Conservation (phyloP, 2,888 invertebrate species). For the Agonopterix arenella region DNA sequence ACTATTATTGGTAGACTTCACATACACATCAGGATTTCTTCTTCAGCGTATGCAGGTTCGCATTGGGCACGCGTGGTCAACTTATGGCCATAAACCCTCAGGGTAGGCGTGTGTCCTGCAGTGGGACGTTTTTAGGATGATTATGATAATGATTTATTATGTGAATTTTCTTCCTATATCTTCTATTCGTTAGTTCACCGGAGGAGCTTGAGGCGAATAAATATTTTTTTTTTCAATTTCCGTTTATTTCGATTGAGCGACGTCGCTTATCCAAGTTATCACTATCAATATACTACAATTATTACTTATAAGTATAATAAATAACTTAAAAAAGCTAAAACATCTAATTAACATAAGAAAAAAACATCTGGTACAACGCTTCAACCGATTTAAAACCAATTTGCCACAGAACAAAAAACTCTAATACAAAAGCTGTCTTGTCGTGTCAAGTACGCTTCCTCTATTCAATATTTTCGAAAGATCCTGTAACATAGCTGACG, state of each 20-base stretch:
- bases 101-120: too few relatives aligned
- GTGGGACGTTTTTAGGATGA: too few relatives aligned
- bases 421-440: neutral
- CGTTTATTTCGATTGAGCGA: neutral
- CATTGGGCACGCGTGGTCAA: too few relatives aligned
- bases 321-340: neutral
- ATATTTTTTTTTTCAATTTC: too few relatives aligned
- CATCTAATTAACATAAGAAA: neutral
- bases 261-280: neutral
- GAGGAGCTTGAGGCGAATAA: too few relatives aligned
- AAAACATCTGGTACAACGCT: slow-evolving; percentile 3
- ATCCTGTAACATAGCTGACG: slow-evolving; percentile 42
- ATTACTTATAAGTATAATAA: neutral
- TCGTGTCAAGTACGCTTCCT: slow-evolving; percentile 16
- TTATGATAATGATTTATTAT: too few relatives aligned
- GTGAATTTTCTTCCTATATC: too few relatives aligned
- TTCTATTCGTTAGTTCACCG: too few relatives aligned
- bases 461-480: slow-evolving; percentile 5
- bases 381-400: neutral
- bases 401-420: neutral
- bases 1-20: too few relatives aligned
- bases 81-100: too few relatives aligned
- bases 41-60: too few relatives aligned
- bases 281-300: neutral
- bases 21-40: too few relatives aligned